Evolutionary conservation across 2,888 invertebrate species (phyloP), one percentile per base, ranked within the genome.

Genomic region (Caenorhabditis sp.): DNA sequence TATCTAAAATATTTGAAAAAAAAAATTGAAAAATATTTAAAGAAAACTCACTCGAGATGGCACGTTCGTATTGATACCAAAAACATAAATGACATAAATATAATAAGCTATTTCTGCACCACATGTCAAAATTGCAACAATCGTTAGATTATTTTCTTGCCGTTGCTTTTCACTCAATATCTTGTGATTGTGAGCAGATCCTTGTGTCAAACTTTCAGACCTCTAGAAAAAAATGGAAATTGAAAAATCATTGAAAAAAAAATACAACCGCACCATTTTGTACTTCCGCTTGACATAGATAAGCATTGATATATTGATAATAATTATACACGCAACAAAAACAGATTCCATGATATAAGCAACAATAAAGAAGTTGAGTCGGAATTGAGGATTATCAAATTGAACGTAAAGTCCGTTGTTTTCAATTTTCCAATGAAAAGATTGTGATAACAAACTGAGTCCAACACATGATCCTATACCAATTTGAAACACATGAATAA

Each of bases 41-140:
- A 21, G 19, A 24, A 50, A 19, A 26, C 57, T 36, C 6, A 66
- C 78, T 69, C 76, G 31, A 14, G 76, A 76, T n/a, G 76, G 76
- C 51, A 76, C 73, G 59, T 72, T 71, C 24, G 76, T 76, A 37
- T 78, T 76, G 37, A 78, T 78, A 14, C 68, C 76, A 67, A 78
- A 76, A 1, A 70, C 68, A 50, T 78, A 78, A 23, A 78, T 66
- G 14, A 78, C 73, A 58, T 78, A 78, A 21, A 62, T 57, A 54
- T 78, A 78, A 57, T 76, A 78, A 8, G 70, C 43, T 10, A 78
- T 66, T 74, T 78, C 78, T 51, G 73, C 69, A 24, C 70, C 71
- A 74, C 78, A 78, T 1, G 78, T 78, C 50, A 74, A 54, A 31
- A 61, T 58, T 19, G 76, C 72, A 27, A 78, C 76, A 12, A 74